Evolutionary conservation across 2,113 vertebrate species (phyloP), one percentile per base, ranked within the genome.

Genomic region (Urocitellus parryii): DNA sequence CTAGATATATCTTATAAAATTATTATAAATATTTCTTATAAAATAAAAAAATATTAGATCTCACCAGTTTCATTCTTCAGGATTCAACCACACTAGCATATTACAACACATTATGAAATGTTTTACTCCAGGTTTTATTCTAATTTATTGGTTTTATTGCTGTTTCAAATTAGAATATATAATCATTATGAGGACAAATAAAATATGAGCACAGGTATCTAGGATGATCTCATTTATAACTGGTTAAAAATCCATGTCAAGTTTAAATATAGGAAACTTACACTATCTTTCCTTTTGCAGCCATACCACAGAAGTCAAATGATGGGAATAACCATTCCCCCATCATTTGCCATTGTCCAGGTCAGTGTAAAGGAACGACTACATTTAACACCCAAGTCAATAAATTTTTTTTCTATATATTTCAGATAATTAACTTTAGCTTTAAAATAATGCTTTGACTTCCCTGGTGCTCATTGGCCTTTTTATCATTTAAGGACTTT

Each of bases 281-380:
- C 2, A 8, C 16, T 18, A 0, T 29, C 9, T 20, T 14, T 2
- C 11, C 32, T 73, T 42, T 3, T 58, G 5, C 13, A 22, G 5
- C 10, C 24, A 1, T 73, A 73, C 3, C 34, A 27, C 14, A 53
- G n/a, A 32, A 58, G 25, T 29, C 1, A 56, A 22, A 58, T 13
- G n/a, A 8, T 32, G 27, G 13, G 10, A 4, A 39, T 56, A 56
- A 73, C 12, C 20, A 73, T 29, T 70, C 34, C 68, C 65, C 12
- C 29, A 58, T 14, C 9, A 13, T 42, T 16, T 58, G 11, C 11
- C 29, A 25, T 29, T 24, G 11, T 74, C 12, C n/a, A 32, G 1
- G 11, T 29, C n/a, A 73, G 12, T 32, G 9, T 22, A 39, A 39
- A 42, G 32, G 18, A 42, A 39, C 22, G 10, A 0, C 3, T 13